Conservation (phyloP, 1,140 invertebrate genomes). For the Heliothis virescens region DNA sequence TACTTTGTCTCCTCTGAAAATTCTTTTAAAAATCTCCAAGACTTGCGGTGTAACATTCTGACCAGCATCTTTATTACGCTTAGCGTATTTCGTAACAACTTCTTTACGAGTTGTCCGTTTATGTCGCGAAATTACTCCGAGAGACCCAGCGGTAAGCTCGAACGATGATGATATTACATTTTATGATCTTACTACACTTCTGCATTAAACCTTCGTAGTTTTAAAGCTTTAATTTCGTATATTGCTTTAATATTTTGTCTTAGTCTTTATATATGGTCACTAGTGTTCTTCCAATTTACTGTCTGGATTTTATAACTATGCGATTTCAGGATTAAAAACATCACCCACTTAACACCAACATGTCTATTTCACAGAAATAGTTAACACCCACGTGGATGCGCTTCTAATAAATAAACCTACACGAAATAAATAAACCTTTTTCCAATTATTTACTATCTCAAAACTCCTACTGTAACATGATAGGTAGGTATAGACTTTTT, state of each 20-base stretch:
- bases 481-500: too few relatives aligned
- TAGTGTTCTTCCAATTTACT: not conserved
- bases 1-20: too few relatives aligned
- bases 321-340: too few relatives aligned
- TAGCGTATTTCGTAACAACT: slow-evolving; percentile 24
- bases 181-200: slow-evolving; percentile 14
- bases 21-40: slow-evolving; percentile 14
- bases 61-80: slow-evolving; percentile 36
- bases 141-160: slow-evolving; percentile 6
- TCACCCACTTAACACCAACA: too few relatives aligned
- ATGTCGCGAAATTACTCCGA: slow-evolving; percentile 19
- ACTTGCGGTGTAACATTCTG: slow-evolving; percentile 5
- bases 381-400: too few relatives aligned
- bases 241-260: not conserved
- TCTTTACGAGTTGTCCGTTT: slow-evolving; percentile 36
- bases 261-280: not conserved
- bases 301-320: too few relatives aligned
- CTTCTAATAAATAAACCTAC: too few relatives aligned
- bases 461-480: too few relatives aligned
- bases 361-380: too few relatives aligned
- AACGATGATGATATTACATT: slow-evolving; percentile 29
- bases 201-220: slow-evolving; percentile 6
- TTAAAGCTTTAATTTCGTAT: not conserved
- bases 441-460: too few relatives aligned
- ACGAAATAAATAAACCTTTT: too few relatives aligned